Percentiles rank a stretch among this genome's conserved stretches.
phyloP scores from a whole-genome alignment of 2,888 invertebrate species.

The Zaprionus bogoriensis region DNA sequence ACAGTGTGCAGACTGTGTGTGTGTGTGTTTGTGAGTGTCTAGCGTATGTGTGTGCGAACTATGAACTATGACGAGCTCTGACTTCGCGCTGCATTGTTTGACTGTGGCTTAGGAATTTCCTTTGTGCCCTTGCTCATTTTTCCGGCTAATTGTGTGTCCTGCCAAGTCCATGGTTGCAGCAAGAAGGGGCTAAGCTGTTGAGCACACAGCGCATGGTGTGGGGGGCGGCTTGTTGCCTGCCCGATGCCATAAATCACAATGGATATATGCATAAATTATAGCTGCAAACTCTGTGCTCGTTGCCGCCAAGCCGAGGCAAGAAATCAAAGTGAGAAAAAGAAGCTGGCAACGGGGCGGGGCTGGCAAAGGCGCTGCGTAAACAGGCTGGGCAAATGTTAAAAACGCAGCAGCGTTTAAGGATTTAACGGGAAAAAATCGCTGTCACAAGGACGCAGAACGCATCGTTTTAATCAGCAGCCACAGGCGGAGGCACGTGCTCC shows the following conservation, averaged over 20 bases:
- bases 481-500: slow-evolving; percentile 44
- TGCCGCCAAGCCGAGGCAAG: slow-evolving; percentile 11
- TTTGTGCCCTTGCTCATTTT: slow-evolving; percentile 60
- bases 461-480: slow-evolving; percentile 71
- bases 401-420: slow-evolving; percentile 71
- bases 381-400: slow-evolving; percentile 25
- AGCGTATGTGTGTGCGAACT: slow-evolving; percentile 3
- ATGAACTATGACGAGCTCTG: slow-evolving; percentile 38
- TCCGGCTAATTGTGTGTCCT: slow-evolving; percentile 69
- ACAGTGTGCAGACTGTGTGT: slow-evolving; percentile 1
- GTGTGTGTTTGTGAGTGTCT: background rate
- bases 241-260: slow-evolving; percentile 72
- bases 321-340: slow-evolving; percentile 40
- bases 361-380: background rate
- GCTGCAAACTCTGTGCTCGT: slow-evolving; percentile 24
- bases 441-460: slow-evolving; percentile 54
- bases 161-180: slow-evolving; percentile 34
- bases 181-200: slow-evolving; percentile 62
- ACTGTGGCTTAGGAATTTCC: slow-evolving; percentile 52
- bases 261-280: slow-evolving; percentile 78
- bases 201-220: slow-evolving; percentile 42
- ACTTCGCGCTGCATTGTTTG: slow-evolving; percentile 60
- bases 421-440: slow-evolving; percentile 74
- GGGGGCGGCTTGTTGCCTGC: no score
- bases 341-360: slow-evolving; percentile 1